Evolutionary conservation across 1,140 invertebrate species (phyloP).

Genomic region (Oedothorax gibbosus): DNA sequence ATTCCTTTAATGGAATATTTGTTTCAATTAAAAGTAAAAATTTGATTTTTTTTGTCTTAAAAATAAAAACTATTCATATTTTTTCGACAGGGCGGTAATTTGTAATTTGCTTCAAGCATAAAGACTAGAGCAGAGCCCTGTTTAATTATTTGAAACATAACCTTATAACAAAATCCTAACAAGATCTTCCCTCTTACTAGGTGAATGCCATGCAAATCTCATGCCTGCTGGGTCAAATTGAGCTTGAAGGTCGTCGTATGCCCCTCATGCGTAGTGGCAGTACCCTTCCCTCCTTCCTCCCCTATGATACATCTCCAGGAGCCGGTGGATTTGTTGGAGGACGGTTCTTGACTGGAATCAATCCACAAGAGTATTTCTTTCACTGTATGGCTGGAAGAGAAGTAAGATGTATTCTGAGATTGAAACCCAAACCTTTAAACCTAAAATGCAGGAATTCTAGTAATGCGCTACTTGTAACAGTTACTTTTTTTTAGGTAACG

Average conservation of each 20-base stretch:
- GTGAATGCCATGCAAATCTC: slow-evolving; percentile 99
- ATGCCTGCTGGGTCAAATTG: slow-evolving; percentile 96
- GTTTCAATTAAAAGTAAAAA: too few relatives aligned
- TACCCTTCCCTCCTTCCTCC: slow-evolving; percentile 91
- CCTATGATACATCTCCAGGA: slow-evolving; percentile 89
- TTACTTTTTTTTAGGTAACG: too few relatives aligned
- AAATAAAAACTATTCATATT: too few relatives aligned
- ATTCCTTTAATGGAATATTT: too few relatives aligned
- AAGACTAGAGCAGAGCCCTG: too few relatives aligned
- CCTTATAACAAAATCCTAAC: too few relatives aligned
- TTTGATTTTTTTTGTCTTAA: too few relatives aligned
- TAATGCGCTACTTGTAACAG: neutral
- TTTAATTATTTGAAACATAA: too few relatives aligned
- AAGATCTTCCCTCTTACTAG: slow-evolving; percentile 57
- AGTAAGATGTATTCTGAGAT: slow-evolving; percentile 69
- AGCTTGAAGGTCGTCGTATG: slow-evolving; percentile 96
- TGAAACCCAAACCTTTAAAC: neutral
- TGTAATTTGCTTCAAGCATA: too few relatives aligned
- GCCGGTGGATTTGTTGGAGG: slow-evolving; percentile 97
- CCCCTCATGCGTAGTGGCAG: slow-evolving; percentile 94
- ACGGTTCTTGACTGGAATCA: slow-evolving; percentile 96
- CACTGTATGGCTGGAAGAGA: slow-evolving; percentile 99
- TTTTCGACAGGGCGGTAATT: too few relatives aligned
- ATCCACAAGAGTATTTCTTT: slow-evolving; percentile 98
- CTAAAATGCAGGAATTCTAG: neutral